Evolutionary conservation across 2,797 vertebrate species (phyloP), one percentile per base, ranked within the genome.

Genomic region (Eutrigla gurnardus): DNA sequence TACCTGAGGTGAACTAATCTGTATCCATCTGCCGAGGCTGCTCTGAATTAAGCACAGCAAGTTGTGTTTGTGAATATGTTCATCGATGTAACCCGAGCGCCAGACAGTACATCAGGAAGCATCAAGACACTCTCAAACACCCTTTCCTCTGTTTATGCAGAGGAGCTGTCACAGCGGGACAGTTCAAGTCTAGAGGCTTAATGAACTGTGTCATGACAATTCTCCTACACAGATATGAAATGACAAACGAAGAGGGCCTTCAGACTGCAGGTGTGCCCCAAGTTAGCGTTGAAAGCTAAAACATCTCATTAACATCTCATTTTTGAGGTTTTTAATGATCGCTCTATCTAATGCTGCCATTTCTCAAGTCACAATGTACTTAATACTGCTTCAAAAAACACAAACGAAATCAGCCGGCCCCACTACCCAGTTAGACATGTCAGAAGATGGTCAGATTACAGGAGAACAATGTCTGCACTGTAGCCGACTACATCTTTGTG

Each of bases 151-250:
- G 64, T 82, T 66, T 73, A 82, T 78, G 80, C 77, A 79, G 75
- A 84, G 50, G 66, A 81, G 79, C 80, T 91, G 90, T 91, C 89
- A 86, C 69, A 75, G 53, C 46, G 57, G 65, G 75, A 83, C 61
- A 78, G 77, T 78, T 89, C 74, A 76, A 70, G 70, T 89, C 78
- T 82, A 43, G 42, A 82, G 79, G 85, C 78, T 42, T 88, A 90
- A 88, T 77, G 71, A 82, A 77, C 75, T 81, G 73, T 86, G 83
- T 89, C 86, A 80, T 87, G 87, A 87, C 79, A 88, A 91, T 90
- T 90, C 64, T 85, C 81, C 83, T 71, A 87, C 74, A 75, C 78
- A 85, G 83, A 92, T 88, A 85, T 25, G 60, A 88, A 83, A 78
- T 83, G 89, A 90, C 91, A 92, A 79, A 82, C 79, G 78, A 32